Conservation (phyloP, 2,888 invertebrate species). For the Micropterix aruncella region DNA sequence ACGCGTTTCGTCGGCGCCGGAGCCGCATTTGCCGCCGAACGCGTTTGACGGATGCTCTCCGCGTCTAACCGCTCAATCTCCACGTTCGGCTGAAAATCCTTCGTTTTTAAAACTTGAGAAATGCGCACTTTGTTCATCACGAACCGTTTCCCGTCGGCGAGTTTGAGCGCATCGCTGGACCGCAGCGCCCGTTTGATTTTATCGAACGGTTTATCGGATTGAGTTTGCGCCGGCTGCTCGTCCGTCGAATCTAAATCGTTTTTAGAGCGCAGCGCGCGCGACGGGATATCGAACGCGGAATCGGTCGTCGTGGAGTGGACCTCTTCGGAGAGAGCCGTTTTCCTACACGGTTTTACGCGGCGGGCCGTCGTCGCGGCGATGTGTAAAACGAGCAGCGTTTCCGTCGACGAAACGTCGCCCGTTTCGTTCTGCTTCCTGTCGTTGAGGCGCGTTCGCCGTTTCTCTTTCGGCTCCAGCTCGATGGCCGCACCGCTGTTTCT, state of each 20-base stretch:
- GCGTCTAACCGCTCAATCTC: constrained; percentile 5
- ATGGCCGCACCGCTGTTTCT: constrained; percentile 15
- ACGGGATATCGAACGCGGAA: background rate
- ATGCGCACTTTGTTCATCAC: background rate
- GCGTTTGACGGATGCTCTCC: constrained; percentile 10
- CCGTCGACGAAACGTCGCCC: background rate
- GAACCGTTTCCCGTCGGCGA: background rate
- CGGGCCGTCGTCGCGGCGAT: constrained; percentile 16
- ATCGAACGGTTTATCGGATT: background rate
- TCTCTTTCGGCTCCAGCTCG: constrained; percentile 11
- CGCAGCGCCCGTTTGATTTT: constrained; percentile 13
- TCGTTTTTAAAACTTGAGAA: background rate
- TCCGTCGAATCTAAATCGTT: background rate
- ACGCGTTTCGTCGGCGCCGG: constrained; percentile 22
- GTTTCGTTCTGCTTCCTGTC: constrained; percentile 5
- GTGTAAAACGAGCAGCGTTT: background rate
- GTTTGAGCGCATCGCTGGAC: constrained; percentile 17
- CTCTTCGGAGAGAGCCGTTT: constrained; percentile 17
- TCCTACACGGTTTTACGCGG: constrained; percentile 18
- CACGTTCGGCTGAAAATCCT: background rate
- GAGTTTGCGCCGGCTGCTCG: background rate
- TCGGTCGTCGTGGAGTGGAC: background rate
- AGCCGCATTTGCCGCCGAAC: constrained; percentile 16
- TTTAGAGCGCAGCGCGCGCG: background rate
- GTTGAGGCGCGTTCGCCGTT: constrained; percentile 10